phyloP scores from a whole-genome alignment of 1,140 invertebrate species.

The Glomeris maerens region DNA sequence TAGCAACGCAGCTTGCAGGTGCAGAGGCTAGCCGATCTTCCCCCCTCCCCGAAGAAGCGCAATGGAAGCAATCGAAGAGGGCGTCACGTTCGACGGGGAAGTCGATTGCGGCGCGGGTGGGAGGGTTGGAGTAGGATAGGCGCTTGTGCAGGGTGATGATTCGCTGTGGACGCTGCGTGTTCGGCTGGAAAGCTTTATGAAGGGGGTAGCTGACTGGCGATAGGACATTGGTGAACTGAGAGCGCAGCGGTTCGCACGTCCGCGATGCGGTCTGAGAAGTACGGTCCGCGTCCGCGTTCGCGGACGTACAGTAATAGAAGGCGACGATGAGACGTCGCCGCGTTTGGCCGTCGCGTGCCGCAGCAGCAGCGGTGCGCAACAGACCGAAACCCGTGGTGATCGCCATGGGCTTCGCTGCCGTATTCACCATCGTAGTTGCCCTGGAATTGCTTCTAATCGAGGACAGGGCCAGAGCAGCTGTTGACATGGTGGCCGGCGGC shows the following conservation, averaged over 20 bases:
- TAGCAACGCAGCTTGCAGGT: too few relatives aligned
- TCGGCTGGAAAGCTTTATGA: background rate
- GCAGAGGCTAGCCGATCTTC: too few relatives aligned
- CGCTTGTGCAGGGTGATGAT: too few relatives aligned
- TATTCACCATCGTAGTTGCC: slow-evolving; percentile 67
- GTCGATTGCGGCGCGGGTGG: too few relatives aligned
- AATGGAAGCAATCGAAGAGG: too few relatives aligned
- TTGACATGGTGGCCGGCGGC: slow-evolving; percentile 18
- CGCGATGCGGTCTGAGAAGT: background rate
- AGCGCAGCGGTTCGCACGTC: background rate
- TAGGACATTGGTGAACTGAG: background rate
- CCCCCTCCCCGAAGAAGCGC: too few relatives aligned
- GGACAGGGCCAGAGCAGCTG: slow-evolving; percentile 29
- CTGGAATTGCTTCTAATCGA: slow-evolving; percentile 66
- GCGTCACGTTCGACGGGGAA: too few relatives aligned
- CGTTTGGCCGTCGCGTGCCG: background rate
- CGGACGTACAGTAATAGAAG: background rate
- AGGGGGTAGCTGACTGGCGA: background rate
- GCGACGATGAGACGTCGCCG: background rate
- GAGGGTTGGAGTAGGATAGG: too few relatives aligned
- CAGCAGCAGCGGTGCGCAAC: background rate
- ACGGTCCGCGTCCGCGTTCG: background rate
- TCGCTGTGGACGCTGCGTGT: background rate
- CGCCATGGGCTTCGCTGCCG: slow-evolving; percentile 49
- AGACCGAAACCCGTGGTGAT: background rate